phyloP scores from a whole-genome alignment of 2,888 invertebrate genomes.

The Tanypteryx hageni region DNA sequence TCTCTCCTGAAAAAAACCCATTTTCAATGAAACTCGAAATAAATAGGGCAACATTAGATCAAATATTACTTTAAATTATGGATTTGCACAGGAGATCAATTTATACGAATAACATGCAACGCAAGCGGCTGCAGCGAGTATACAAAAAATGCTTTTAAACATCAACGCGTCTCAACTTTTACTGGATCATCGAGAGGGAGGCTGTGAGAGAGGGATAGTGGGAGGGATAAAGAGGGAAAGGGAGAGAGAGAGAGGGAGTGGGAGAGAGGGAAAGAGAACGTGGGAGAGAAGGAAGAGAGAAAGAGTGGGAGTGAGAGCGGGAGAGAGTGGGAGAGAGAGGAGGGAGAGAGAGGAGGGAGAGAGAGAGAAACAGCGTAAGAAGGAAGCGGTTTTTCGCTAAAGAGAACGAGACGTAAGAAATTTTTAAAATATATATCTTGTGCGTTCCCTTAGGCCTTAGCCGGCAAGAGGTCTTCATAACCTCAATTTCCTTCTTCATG shows the following conservation, averaged over 20 bases:
- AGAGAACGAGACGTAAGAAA: background rate
- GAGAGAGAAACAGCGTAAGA: background rate
- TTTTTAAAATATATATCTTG: background rate
- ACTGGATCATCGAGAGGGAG: too few species aligned
- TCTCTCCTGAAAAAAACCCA: too few species aligned
- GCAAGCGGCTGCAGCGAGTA: too few species aligned
- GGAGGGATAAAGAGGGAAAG: background rate
- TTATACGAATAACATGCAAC: too few species aligned
- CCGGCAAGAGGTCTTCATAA: slow-evolving; percentile 3
- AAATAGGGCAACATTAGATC: too few species aligned
- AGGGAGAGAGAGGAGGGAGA: background rate
- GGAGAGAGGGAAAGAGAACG: background rate
- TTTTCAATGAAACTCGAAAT: too few species aligned
- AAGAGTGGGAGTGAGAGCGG: background rate
- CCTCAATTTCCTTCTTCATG: slow-evolving; percentile 11
- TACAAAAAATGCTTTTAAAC: too few species aligned
- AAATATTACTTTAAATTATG: too few species aligned
- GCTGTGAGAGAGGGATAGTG: background rate
- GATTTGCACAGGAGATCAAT: too few species aligned
- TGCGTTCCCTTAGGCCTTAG: background rate
- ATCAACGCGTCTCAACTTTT: too few species aligned
- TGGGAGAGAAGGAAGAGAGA: background rate
- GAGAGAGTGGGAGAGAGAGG: background rate
- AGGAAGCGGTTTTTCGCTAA: background rate
- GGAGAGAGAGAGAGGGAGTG: background rate